Evolutionary conservation across 2,888 invertebrate genomes (phyloP), one percentile per base, ranked within the genome.

Genomic region (Idaea dimidiata): DNA sequence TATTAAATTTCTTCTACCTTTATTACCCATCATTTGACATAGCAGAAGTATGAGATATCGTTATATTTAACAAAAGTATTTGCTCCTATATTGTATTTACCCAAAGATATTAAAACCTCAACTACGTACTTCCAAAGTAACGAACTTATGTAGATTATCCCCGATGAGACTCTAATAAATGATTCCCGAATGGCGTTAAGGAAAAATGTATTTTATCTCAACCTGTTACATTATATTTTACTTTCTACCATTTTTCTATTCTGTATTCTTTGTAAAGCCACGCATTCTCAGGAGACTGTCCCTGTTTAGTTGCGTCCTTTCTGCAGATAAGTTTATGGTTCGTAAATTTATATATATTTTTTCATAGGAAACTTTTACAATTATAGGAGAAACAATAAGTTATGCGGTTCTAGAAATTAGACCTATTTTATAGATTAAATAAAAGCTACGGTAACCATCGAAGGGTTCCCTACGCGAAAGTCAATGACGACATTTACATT

Each of bases 251-350:
- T 43, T 43, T 43, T 43, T 43, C 43, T 43, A 43, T 43, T 43
- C 43, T 43, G 43, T 14, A 8, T 43, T 43, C 43, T 43, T 43
- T 43, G 43, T 43, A 43, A 43, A 43, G 43, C 43, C 43, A 43
- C 43, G 43, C 43, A 43, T 43, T 8, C 43, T 43, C 43, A 43
- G 43, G 43, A 43, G 43, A 43, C 43, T 43, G 43, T 43, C 43
- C 43, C 43, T 43, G 10, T 43, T 43, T 43, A 43, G 43, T 73
- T 73, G 69, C 59, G 57, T 61, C 66, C 66, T 73, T 73, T 74
- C 75, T 43, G 43, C 43, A 43, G 43, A 43, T 43, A 43, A 43
- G 43, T 43, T 43, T 43, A 43, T 43, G 43, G 43, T 43, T 43
- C 43, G 43, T 43, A 43, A 43, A 43, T 43, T 43, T 43, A 43